Evolutionary conservation across 2,113 vertebrate species (phyloP).

Genomic region (Aphelocoma coerulescens): DNA sequence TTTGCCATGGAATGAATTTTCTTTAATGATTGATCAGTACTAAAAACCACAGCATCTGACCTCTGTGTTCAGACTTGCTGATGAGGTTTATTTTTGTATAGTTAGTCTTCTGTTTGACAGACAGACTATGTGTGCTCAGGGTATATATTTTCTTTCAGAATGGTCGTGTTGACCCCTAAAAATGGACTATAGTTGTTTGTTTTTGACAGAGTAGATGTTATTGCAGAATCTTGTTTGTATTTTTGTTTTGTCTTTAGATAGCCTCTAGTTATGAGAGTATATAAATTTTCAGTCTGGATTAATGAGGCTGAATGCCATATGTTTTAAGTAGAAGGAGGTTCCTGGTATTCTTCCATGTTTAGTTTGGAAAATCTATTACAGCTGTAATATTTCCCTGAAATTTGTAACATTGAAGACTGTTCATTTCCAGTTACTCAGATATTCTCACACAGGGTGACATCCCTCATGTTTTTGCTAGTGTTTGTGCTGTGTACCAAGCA

Average conservation of each 20-base stretch:
- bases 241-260: neutral
- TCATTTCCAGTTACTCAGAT: neutral
- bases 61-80: neutral
- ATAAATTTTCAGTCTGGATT: neutral
- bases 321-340: neutral
- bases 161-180: neutral
- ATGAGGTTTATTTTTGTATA: neutral
- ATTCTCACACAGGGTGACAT: neutral
- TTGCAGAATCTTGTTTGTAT: neutral
- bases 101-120: neutral
- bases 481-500: neutral
- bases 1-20: neutral
- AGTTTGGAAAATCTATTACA: neutral
- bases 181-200: neutral
- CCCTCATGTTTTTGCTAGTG: neutral
- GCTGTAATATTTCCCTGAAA: neutral
- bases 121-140: neutral
- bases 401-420: neutral
- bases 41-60: neutral
- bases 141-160: neutral
- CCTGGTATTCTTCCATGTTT: neutral
- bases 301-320: neutral
- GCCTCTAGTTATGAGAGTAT: neutral
- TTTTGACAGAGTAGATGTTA: neutral
- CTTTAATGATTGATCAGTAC: neutral